Evolutionary conservation across 2,797 vertebrate species (phyloP).

Genomic region (Lacerta agilis): DNA sequence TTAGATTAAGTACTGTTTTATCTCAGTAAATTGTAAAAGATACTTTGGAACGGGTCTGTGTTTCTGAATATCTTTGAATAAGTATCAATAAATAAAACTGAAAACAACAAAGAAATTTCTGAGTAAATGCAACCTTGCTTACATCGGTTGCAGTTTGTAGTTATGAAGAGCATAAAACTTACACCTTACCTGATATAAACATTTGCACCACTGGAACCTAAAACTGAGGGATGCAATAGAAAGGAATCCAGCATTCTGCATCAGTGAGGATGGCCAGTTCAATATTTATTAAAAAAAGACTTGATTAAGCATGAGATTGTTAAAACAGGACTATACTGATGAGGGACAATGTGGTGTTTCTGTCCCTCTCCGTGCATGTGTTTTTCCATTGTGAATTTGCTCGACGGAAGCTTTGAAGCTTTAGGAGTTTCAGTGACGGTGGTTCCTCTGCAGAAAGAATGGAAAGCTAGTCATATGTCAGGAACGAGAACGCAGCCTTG

Average conservation of each 20-base stretch:
- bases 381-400: neutral
- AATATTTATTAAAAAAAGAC: neutral
- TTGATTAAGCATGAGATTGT: neutral
- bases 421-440: neutral
- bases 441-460: neutral
- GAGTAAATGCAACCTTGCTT: neutral
- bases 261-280: neutral
- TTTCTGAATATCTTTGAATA: no score
- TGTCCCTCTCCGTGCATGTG: no score
- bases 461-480: neutral
- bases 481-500: conserved; percentile 10
- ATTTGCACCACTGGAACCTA: neutral
- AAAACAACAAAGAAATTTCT: neutral
- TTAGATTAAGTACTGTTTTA: no score
- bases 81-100: no score
- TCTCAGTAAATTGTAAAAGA: no score
- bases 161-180: neutral
- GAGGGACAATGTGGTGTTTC: neutral
- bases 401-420: neutral
- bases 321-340: neutral
- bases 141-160: neutral
- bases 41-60: no score
- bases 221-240: neutral
- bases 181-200: neutral
- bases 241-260: neutral